Base-by-base conservation (phyloP, 2,888 invertebrate species). In the Cryptocheilus praepositus region DNA sequence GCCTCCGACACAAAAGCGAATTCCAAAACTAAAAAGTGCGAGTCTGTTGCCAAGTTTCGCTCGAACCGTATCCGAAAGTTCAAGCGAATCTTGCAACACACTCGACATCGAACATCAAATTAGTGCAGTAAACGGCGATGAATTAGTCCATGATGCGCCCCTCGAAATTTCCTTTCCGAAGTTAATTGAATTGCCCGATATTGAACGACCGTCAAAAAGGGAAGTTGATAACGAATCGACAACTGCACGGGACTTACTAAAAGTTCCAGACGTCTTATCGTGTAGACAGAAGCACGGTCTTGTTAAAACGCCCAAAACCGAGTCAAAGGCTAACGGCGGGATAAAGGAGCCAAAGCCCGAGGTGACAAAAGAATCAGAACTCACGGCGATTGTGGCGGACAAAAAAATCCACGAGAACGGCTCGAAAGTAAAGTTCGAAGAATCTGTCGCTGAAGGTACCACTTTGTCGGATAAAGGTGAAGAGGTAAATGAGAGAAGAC, bases 21-120 rank as follows among this genome's bases (percentile, higher is more conserved):
- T 79, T 36, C 85, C 83, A n/a, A 84, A 81, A 74, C 72, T 85
- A 45, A 77, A 75, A n/a, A 68, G 76, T 8, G 76, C 71, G 7
- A 81, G 79, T 62, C 67, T 77, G 0, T 75, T 80, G 44, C 81
- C 81, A 0, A 84, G 81, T 71, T 85, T 82, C 61, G 71, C 70
- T 2, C 80, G 70, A 61, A 67, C 81, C 18, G 68, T 74, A 11
- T 5, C 44, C 19, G 25, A 16, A 8, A 63, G 51, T 44, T 19
- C 45, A 15, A 49, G 63, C 44, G n/a, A 22, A 61, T 61, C 45
- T 52, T 53, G 16, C 7, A 52, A 21, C 44, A 36, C 46, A 46
- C 54, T 36, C 21, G 13, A 11, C 16, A 43, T 28, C 3, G 56
- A 21, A 57, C 54, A 51, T 43, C 43, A 64, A 36, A 18, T 18